Conservation (phyloP, 2,888 invertebrate species). For the Beris morrisii region DNA sequence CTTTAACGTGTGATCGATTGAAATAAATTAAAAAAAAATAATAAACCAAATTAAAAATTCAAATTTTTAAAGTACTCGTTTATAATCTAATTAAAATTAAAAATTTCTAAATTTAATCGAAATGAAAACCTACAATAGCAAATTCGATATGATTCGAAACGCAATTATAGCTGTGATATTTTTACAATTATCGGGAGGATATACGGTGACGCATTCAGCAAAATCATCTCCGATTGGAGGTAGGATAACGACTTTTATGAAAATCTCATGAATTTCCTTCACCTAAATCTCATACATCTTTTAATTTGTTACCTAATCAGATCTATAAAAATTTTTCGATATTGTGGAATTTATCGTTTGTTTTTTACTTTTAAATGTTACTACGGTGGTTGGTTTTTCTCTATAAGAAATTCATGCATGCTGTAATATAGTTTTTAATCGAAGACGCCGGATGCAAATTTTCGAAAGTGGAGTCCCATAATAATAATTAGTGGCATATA, state of each 20-base stretch:
- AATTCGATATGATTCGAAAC: conserved; percentile 49
- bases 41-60: neutral
- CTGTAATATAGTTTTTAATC: too few relatives aligned
- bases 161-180: conserved; percentile 53
- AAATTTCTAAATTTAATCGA: conserved; percentile 4
- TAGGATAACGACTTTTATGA: conserved; percentile 41
- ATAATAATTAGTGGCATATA: too few relatives aligned
- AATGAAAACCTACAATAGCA: conserved; percentile 4
- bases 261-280: neutral
- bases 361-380: neutral
- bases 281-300: neutral
- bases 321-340: too few relatives aligned
- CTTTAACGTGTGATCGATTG: conserved; percentile 8
- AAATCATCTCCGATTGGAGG: conserved; percentile 47
- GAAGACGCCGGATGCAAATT: too few relatives aligned
- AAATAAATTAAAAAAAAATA: neutral
- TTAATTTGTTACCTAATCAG: neutral
- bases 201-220: conserved; percentile 47
- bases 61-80: neutral
- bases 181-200: conserved; percentile 50
- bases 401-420: neutral
- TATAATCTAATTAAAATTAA: neutral
- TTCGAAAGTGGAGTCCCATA: too few relatives aligned
- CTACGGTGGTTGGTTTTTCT: neutral
- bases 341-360: neutral